phyloP scores from a whole-genome alignment of 2,797 vertebrate species.

The Emys orbicularis region DNA sequence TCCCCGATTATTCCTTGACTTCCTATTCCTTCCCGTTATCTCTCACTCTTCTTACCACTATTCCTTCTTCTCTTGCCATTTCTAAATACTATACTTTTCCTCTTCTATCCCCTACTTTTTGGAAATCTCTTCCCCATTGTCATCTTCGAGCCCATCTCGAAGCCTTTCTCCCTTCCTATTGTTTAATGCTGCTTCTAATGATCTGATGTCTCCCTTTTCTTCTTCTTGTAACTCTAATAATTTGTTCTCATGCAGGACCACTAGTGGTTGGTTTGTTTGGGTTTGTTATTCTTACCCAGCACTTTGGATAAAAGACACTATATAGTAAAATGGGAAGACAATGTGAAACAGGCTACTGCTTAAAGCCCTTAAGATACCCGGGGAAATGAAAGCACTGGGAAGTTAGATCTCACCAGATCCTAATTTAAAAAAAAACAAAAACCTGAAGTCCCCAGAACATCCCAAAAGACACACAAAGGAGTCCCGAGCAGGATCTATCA shows the following conservation, averaged over 20 bases:
- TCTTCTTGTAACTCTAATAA: constrained; percentile 43
- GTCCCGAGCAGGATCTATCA: not conserved
- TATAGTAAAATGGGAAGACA: constrained; percentile 39
- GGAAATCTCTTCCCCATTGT: not conserved
- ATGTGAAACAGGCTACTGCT: constrained; percentile 29
- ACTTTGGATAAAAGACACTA: constrained; percentile 51
- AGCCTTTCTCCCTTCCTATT: not conserved
- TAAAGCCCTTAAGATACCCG: not conserved
- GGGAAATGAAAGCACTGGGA: not conserved
- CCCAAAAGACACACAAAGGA: not conserved
- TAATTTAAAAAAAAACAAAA: not conserved
- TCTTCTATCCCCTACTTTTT: not conserved
- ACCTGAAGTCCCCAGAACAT: not conserved
- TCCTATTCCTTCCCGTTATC: not conserved
- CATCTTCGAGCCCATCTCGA: constrained; percentile 11
- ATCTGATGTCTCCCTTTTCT: not conserved
- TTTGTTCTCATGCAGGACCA: constrained; percentile 47
- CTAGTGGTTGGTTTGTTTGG: constrained; percentile 44
- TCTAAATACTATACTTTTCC: not conserved
- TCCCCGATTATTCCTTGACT: constrained; percentile 1
- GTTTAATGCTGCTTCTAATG: constrained; percentile 19
- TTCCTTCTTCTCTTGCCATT: not conserved
- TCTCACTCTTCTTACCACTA: not conserved
- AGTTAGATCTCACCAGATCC: not conserved
- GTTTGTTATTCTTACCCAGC: constrained; percentile 57